Evolutionary conservation across 2,888 invertebrate genomes (phyloP), one percentile per base, ranked within the genome.

Genomic region (Archaeoteleia sp.): DNA sequence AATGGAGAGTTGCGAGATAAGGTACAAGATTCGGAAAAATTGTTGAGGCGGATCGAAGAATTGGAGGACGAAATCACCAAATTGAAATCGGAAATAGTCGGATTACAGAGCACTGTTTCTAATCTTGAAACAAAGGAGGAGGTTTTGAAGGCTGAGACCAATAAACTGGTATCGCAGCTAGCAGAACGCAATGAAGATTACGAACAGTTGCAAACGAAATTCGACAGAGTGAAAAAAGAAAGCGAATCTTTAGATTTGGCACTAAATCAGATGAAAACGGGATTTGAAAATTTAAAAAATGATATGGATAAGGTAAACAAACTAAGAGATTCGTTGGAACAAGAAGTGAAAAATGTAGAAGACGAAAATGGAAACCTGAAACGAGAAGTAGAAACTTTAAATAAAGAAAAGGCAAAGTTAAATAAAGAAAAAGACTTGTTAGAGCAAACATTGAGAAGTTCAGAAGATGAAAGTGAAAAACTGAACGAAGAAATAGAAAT

Each of bases 41-140:
- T 20, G 2, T 20, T 20, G 5, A 20, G 5, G 20, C 2, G 20
- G 20, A 20, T 20, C 20, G 8, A 67, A 1, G 45, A 61, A 7
- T 7, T 65, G 12, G 69, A 73, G 8, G 15, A 48, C 9, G 63
- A 58, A 13, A 58, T 42, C 30, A 13, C 65, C 15, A 12, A 29
- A 17, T 42, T 43, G 67, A 68, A 32, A 42, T 46, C 14, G 12
- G 20, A 23, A 37, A 48, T 30, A 25, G 20, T 20, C 5, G 34
- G 20, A n/a, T 6, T 51, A 3, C 3, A 35, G 8, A 1, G 2
- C 8, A 35, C 15, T 32, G 32, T 48, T 8, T n/a, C 15, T 10
- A 5, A 48, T 20, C 12, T 32, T 6, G 17, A 15, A 10, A 30
- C 32, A 15, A 14, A 30, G 2, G 14, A 20, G 6, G 17, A 43